Evolutionary conservation across 2,888 invertebrate species (phyloP), one percentile per base, ranked within the genome.

Genomic region (Gastrophysa polygoni): DNA sequence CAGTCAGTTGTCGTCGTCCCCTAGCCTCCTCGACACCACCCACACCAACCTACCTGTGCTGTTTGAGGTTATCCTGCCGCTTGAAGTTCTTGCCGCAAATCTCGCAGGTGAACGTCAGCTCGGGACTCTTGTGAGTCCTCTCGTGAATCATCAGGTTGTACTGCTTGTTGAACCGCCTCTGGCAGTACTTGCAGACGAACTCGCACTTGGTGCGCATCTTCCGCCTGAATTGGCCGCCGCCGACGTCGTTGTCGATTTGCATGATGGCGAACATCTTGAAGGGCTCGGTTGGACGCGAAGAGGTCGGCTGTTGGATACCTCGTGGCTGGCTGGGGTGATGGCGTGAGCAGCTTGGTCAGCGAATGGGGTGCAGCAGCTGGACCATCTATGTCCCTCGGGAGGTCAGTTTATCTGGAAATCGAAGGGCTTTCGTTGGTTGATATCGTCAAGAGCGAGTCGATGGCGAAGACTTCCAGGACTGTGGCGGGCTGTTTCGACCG

Each of bases 61-160:
- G 94, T 83, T 94, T 91, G 78, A 95, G 88, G 83, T 94, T 94
- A 85, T 98, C 98, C 87, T 98, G 98, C 82, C 97, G 87, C 83
- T 98, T 93, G 89, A 98, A 98, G 75, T 94, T 94, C 85, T 97
- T 97, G 78, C 95, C 94, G 85, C 98, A 98, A 75, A 97, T 93
- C 83, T 98, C 97, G 85, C 98, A 98, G 77, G 94, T 92, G 85
- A 95, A 98, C 60, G 96, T 95, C 78, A 97, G 88, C 85, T 98
- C 97, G 68, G 92, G 92, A 82, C 96, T 95, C 83, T 96, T 96
- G 87, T 98, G 98, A 76, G 96, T 97, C 82, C 97, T 88, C 83
- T 98, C 98, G 87, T 98, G 98, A 78, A 98, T 98, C 88, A 98
- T 91, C 82, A 98, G 88, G 85, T 98, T 98, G 87, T 98, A 98